Percentiles rank a stretch among this genome's conserved stretches.
phyloP scores from a whole-genome alignment of 2,797 vertebrate species.

The Babyrousa celebensis region DNA sequence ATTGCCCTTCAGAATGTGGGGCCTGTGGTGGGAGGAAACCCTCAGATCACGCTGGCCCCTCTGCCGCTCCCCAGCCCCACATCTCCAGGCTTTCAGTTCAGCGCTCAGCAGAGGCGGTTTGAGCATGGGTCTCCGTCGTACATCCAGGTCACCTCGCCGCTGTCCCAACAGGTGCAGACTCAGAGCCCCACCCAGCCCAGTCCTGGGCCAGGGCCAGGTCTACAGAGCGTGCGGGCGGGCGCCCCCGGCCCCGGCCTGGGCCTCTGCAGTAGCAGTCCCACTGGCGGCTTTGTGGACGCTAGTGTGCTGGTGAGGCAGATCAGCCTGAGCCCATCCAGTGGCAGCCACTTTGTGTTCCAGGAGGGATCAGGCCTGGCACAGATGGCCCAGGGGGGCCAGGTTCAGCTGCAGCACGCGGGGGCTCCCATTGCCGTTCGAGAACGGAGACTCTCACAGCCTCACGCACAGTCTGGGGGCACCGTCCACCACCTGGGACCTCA shows the following conservation, averaged over 20 bases:
- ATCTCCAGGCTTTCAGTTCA: slow-evolving; percentile 97
- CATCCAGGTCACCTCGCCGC: slow-evolving; percentile 97
- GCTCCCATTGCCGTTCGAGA: slow-evolving; percentile 93
- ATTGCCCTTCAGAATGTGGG: slow-evolving; percentile 98
- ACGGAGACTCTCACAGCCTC: slow-evolving; percentile 97
- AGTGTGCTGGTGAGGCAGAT: slow-evolving; percentile 97
- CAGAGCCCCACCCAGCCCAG: slow-evolving; percentile 98
- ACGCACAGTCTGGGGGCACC: slow-evolving; percentile 97
- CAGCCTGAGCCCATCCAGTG: slow-evolving; percentile 94
- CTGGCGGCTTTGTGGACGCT: slow-evolving; percentile 95
- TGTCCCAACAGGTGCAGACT: slow-evolving; percentile 96
- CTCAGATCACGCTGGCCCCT: slow-evolving; percentile 97
- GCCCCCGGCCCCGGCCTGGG: slow-evolving; percentile 93
- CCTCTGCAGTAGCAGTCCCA: slow-evolving; percentile 97
- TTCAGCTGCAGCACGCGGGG: slow-evolving; percentile 95
- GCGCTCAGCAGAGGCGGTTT: slow-evolving; percentile 96
- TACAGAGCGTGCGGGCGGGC: slow-evolving; percentile 94
- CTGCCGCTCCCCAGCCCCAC: slow-evolving; percentile 96
- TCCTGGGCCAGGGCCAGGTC: slow-evolving; percentile 92
- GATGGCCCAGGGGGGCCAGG: slow-evolving; percentile 94
- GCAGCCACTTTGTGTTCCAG: slow-evolving; percentile 97
- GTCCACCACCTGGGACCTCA: slow-evolving; percentile 98
- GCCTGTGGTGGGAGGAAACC: slow-evolving; percentile 95
- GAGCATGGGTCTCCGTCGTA: slow-evolving; percentile 97
- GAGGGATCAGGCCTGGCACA: slow-evolving; percentile 95